Percentiles rank a stretch among this genome's conserved stretches.
These are phyloP conservation scores for Spodoptera litura DNA, from an alignment of 1,140 invertebrate species.

Conservation along the genomic window DNA sequence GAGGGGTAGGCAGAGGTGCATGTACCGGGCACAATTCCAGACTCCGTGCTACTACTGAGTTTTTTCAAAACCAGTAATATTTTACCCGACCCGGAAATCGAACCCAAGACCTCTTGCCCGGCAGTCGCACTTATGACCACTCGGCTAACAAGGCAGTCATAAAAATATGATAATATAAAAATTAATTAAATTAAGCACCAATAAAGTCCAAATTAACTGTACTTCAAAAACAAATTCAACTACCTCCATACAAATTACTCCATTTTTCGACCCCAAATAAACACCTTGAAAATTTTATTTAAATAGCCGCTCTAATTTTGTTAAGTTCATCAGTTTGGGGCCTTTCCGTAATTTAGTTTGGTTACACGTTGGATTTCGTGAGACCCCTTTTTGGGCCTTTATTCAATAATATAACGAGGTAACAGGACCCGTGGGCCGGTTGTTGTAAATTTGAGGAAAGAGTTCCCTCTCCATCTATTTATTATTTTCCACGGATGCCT, in stretches of 20 bases:
- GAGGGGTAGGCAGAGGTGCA: no score
- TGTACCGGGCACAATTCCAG: no score
- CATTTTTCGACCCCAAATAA: constrained; percentile 33
- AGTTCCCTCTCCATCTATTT: constrained; percentile 24
- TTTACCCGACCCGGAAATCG: no score
- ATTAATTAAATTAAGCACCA: neutral
- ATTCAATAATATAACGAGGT: constrained; percentile 63
- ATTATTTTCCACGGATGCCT: neutral
- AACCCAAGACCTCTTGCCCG: no score
- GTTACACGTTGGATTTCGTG: constrained; percentile 58
- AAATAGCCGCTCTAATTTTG: constrained; percentile 38
- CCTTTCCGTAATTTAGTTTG: constrained; percentile 45
- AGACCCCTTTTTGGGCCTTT: constrained; percentile 58
- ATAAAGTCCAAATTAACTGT: constrained; percentile 1
- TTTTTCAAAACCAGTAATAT: no score
- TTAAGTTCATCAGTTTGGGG: constrained; percentile 39
- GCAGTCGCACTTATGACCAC: no score
- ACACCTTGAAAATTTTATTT: constrained; percentile 38
- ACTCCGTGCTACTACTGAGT: no score
- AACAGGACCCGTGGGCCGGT: constrained; percentile 51
- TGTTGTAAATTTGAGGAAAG: constrained; percentile 38
- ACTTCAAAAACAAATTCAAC: constrained; percentile 1
- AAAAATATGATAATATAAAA: no score
- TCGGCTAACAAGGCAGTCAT: no score
- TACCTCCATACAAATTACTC: constrained; percentile 20